These are phyloP conservation scores for Cephus nigrinus DNA, from an alignment of 2,888 invertebrate genomes.

Conservation along the genomic window DNA sequence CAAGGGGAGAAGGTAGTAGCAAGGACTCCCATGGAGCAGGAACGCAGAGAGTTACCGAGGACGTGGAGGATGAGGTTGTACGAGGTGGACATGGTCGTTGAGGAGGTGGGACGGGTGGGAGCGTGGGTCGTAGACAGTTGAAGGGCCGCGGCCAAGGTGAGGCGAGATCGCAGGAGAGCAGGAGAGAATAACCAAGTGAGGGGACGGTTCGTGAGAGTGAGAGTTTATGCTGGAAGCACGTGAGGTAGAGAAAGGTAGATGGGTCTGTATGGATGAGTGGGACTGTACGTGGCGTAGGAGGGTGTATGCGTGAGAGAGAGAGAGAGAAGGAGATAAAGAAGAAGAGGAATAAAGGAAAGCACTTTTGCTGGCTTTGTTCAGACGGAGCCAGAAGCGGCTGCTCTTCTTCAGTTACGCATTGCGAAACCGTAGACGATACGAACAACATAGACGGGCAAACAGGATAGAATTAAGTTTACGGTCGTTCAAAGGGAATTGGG, in stretches of 20 bases:
- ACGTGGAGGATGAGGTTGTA: conserved; percentile 22
- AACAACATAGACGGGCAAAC: background rate
- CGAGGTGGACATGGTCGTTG: background rate
- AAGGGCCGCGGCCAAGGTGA: conserved; percentile 67
- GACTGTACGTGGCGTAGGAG: conserved; percentile 13
- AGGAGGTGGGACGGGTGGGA: conserved; percentile 40
- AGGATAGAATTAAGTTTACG: background rate
- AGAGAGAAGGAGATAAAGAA: conserved; percentile 16
- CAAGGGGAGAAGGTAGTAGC: background rate
- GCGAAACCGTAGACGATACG: conserved; percentile 23
- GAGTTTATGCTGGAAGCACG: conserved; percentile 29
- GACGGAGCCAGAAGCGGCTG: conserved; percentile 11
- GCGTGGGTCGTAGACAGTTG: conserved; percentile 65
- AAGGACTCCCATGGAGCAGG: conserved; percentile 8
- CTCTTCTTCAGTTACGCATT: conserved; percentile 24
- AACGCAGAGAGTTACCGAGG: conserved; percentile 18
- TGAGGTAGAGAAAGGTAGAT: conserved; percentile 29
- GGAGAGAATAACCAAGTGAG: conserved; percentile 13
- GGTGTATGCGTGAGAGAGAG: background rate
- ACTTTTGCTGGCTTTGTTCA: conserved; percentile 48
- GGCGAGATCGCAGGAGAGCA: conserved; percentile 40
- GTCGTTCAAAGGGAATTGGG: conserved; percentile 8
- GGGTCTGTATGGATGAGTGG: conserved; percentile 14
- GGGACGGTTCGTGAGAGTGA: conserved; percentile 20
- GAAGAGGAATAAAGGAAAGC: conserved; percentile 34